Conservation (phyloP, 2,888 invertebrate genomes). For the Spodoptera littoralis region DNA sequence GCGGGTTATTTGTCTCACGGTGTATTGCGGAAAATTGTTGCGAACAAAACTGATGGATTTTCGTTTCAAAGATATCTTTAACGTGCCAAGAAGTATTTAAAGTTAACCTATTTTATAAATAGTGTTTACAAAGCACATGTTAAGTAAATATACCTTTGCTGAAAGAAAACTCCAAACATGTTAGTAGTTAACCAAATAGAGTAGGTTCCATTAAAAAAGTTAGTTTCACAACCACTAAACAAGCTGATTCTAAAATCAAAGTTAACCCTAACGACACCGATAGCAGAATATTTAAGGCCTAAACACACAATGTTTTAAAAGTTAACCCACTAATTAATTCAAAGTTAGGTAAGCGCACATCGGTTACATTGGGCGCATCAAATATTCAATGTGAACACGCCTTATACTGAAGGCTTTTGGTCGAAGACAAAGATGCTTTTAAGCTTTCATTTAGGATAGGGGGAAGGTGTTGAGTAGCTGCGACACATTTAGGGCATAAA, state of each 20-base stretch:
- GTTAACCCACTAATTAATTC: constrained; percentile 71
- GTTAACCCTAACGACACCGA: constrained; percentile 50
- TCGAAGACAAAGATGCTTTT: constrained; percentile 87
- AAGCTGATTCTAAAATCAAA: constrained; percentile 36
- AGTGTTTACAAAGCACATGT: no score
- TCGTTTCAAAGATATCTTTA: not conserved
- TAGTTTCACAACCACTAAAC: constrained; percentile 22
- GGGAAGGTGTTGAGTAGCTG: constrained; percentile 59
- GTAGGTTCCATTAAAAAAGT: not conserved
- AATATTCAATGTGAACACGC: constrained; percentile 82
- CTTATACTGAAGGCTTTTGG: constrained; percentile 81
- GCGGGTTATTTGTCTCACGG: constrained; percentile 50
- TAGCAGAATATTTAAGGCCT: constrained; percentile 41
- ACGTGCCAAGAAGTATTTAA: no score
- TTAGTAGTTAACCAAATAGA: not conserved
- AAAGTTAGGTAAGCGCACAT: constrained; percentile 68
- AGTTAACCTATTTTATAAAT: no score
- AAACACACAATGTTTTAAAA: constrained; percentile 51
- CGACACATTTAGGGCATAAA: not conserved
- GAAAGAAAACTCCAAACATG: no score
- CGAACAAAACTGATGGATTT: constrained; percentile 4
- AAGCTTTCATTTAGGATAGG: constrained; percentile 73
- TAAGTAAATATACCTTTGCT: no score
- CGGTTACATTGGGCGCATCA: constrained; percentile 73
- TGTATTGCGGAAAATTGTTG: constrained; percentile 19